Evolutionary conservation across 2,888 invertebrate genomes (phyloP).

Genomic region (Cyaniris semiargus): DNA sequence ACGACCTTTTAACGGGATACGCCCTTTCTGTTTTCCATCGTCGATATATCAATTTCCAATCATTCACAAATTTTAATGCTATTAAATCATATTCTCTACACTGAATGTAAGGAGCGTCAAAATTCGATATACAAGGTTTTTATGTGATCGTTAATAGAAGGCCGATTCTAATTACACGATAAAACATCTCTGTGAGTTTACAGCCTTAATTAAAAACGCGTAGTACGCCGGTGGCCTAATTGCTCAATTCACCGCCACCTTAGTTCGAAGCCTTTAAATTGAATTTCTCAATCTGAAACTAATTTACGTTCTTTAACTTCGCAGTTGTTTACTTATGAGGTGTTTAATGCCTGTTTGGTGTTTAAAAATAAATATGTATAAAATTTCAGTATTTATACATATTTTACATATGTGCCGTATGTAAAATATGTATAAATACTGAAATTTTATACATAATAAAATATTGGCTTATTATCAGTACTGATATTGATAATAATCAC

Average conservation of each 20-base stretch:
- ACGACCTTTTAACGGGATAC: too few relatives aligned
- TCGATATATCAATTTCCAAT: background rate
- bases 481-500: too few relatives aligned
- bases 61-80: background rate
- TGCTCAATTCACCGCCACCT: conserved; percentile 23
- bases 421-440: too few relatives aligned
- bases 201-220: conserved; percentile 33
- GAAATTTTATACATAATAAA: too few relatives aligned
- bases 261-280: conserved; percentile 11
- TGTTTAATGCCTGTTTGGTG: too few relatives aligned
- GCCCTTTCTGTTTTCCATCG: too few relatives aligned
- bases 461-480: too few relatives aligned
- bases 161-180: conserved; percentile 29
- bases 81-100: background rate
- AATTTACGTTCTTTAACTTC: background rate
- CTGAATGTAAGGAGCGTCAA: background rate
- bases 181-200: conserved; percentile 29
- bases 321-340: background rate
- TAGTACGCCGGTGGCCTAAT: conserved; percentile 32
- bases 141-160: conserved; percentile 28
- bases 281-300: conserved; percentile 6
- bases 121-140: conserved; percentile 9
- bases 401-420: too few relatives aligned
- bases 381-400: too few relatives aligned
- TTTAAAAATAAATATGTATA: too few relatives aligned